These are phyloP conservation scores for Stenoptilia bipunctidactyla DNA, from an alignment of 2,888 invertebrate species.

Conservation along the genomic window DNA sequence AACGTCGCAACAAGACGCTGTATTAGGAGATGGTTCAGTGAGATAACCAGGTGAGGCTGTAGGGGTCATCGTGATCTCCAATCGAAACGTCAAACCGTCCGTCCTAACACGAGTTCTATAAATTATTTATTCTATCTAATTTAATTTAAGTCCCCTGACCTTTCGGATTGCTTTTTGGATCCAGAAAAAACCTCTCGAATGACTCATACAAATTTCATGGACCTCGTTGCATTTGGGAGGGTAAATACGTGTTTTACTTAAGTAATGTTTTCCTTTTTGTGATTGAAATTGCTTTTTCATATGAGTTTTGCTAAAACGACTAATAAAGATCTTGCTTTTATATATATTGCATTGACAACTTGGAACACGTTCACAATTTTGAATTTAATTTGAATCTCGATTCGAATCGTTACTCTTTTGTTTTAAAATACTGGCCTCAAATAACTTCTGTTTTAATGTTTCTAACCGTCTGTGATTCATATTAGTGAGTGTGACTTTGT, in stretches of 20 bases:
- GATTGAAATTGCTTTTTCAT: too few relatives aligned
- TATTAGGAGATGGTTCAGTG: slow-evolving; percentile 57
- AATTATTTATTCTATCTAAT: slow-evolving; percentile 67
- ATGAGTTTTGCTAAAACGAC: too few relatives aligned
- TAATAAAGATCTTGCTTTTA: too few relatives aligned
- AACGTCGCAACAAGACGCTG: slow-evolving; percentile 60
- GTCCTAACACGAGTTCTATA: slow-evolving; percentile 56
- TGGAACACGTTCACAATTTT: too few relatives aligned
- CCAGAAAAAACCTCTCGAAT: slow-evolving; percentile 33
- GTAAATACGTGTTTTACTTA: slow-evolving; percentile 27
- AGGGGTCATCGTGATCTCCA: slow-evolving; percentile 67
- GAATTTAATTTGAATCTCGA: too few relatives aligned
- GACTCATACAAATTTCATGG: slow-evolving; percentile 48
- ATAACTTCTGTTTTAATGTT: too few relatives aligned
- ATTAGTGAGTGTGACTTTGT: slow-evolving; percentile 6
- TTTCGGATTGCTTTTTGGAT: slow-evolving; percentile 43
- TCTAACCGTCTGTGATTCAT: too few relatives aligned
- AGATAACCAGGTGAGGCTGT: slow-evolving; percentile 54
- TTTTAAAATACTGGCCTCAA: too few relatives aligned
- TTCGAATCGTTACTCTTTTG: too few relatives aligned
- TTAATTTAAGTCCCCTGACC: slow-evolving; percentile 65
- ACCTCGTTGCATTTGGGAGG: slow-evolving; percentile 36
- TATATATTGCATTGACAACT: too few relatives aligned
- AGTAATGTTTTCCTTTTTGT: too few relatives aligned
- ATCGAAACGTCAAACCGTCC: slow-evolving; percentile 59